A percentile compares a stretch with the other conserved stretches of the same genome.
Conservation (phyloP, 2,888 invertebrate genomes). For the Athrips mouffetella region DNA sequence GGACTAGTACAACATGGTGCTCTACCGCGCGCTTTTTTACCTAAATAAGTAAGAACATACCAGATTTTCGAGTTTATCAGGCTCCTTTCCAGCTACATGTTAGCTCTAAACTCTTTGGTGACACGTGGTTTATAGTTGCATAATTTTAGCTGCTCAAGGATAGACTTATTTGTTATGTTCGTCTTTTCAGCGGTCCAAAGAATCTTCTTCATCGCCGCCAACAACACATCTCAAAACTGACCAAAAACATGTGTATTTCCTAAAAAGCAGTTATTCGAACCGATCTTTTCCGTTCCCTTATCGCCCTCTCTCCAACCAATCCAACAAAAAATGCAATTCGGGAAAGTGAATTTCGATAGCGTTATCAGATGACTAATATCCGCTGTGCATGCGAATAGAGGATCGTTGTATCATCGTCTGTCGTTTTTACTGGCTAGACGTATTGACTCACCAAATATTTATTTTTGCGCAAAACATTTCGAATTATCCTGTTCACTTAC, state of each 20-base stretch:
- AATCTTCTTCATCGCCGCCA: no score
- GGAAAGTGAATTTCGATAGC: slow-evolving; percentile 42
- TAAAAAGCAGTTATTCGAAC: not conserved
- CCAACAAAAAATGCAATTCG: slow-evolving; percentile 38
- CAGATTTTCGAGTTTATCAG: no score
- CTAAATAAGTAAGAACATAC: no score
- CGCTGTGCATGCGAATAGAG: slow-evolving; percentile 32
- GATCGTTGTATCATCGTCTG: slow-evolving; percentile 36
- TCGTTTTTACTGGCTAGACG: slow-evolving; percentile 18
- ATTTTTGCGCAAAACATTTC: not conserved
- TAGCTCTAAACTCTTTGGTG: no score
- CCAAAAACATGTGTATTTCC: not conserved
- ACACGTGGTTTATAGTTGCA: no score
- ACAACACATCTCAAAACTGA: no score
- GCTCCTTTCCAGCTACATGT: no score
- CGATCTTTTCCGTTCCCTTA: not conserved
- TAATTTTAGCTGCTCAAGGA: no score
- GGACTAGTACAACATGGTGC: no score
- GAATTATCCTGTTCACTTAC: slow-evolving; percentile 8
- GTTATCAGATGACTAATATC: slow-evolving; percentile 56
- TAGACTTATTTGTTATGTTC: no score
- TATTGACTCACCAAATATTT: slow-evolving; percentile 25
- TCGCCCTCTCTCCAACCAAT: not conserved
- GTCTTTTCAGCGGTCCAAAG: no score
- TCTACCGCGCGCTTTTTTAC: no score